Base-by-base conservation (phyloP, 2,113 vertebrate genomes). In the Caretta caretta region DNA sequence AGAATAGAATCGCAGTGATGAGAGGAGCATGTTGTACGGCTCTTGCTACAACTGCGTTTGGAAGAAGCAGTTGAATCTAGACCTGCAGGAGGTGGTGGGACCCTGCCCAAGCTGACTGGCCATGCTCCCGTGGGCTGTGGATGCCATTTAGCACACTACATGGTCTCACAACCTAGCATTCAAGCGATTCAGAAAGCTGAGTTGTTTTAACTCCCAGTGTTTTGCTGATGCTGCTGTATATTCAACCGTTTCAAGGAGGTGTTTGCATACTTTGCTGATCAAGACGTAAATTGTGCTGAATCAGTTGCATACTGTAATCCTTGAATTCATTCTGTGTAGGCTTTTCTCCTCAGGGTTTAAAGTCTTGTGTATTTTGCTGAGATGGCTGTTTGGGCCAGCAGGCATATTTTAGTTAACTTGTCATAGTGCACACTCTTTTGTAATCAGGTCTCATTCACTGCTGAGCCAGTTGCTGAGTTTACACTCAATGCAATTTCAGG, bases 181-280 rank as follows among this genome's bases (percentile, higher is more conserved):
- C 75, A 78, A 48, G 24, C 86, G 38, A 91, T 86, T 14, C 22
- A 81, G 4, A 81, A 86, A 89, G 5, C 25, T 19, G 22, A 12
- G n/a, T 31, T 50, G 86, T 78, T 86, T 29, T 16, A 3, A 80
- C 1, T 1, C 0, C 0, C 1, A n/a, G 3, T 50, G 5, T 3
- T 90, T 90, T 4, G 1, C 25, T 69, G 31, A 20, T 50, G 42
- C 29, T 16, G 56, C 83, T 75, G 35, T 65, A 25, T 65, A 1
- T 75, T 75, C n/a, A 84, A 27, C 9, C 8, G 14, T 38, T 92
- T 86, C 29, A 16, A 50, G 25, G 14, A 17, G 69, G 22, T 89
- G 48, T 6, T 69, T 53, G 9, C 78, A 82, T 10, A 57, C 8
- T 35, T 8, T 50, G 17, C 27, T 83, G 9, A n/a, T 31, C 27